Base-by-base conservation (phyloP, 1,140 invertebrate genomes). In the Eulimnadia texana region DNA sequence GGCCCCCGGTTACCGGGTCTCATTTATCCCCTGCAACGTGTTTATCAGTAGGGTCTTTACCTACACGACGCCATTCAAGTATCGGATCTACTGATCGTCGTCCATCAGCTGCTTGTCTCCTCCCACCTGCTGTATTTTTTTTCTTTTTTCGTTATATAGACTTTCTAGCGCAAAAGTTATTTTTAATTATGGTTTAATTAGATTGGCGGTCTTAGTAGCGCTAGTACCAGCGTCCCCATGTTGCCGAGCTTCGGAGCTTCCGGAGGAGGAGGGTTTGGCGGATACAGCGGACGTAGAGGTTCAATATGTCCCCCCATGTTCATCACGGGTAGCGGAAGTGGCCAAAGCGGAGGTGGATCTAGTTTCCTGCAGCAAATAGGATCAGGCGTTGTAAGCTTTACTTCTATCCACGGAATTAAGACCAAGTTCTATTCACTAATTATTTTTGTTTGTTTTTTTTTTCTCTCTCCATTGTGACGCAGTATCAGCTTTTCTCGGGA, bases 21-120 rank as follows among this genome's bases (percentile, higher is more conserved):
- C 66, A 63, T 10, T 90, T 85, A 13, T 89, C 86, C 2, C 88
- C 89, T 0, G 87, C 85, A 1, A 88, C 88, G 6, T 86, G 86
- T 1, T 65, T 67, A 1, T 67, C 65, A 3, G 85, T 82, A 53
- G 78, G 75, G 0, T 84, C 85, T 0, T 73, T 92, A 24, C 89
- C 88, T 1, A 86, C 88, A 11, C 77, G 90, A 25, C 79, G 90
- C 24, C 90, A 93, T 72, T 92, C 89, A 19, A 90, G 86, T 70
- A 90, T 90, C 65, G 88, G 88, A 50, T 86, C 88, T 0, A 88
- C 90, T 68, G 88, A 92, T 68, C 78, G 87, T 62, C 83, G 87
- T 50, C 84, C 84, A 63, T 90, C 86, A 0, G 85, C 82, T 60
- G 84, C 89, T 58, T 90, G 91, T 75, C 76, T 90, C 49, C 90